Conservation (phyloP, 2,113 vertebrate genomes). For the Formicarius rufipectus region DNA sequence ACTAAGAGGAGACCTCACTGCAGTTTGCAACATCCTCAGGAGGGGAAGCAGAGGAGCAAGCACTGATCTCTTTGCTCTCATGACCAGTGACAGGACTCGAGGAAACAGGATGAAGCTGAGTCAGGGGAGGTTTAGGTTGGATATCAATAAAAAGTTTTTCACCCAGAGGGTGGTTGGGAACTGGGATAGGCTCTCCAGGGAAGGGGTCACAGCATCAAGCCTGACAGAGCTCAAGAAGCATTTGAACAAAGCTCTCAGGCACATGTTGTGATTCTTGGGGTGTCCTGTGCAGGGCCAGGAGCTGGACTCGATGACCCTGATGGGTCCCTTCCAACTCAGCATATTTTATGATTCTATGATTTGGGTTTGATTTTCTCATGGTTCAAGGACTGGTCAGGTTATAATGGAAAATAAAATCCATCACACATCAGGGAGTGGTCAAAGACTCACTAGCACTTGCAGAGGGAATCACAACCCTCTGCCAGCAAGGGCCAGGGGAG, state of each 20-base stretch:
- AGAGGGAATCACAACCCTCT: neutral
- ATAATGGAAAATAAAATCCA: neutral
- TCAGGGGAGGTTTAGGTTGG: neutral
- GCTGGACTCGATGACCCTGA: neutral
- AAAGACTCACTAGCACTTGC: neutral
- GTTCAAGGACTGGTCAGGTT: neutral
- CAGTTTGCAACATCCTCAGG: neutral
- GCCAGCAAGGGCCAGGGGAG: neutral
- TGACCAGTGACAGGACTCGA: accelerated
- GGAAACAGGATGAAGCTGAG: neutral
- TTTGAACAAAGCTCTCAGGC: neutral
- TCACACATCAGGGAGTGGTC: neutral
- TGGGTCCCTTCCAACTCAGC: neutral
- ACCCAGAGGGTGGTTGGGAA: neutral
- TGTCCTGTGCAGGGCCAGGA: neutral
- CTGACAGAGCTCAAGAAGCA: neutral
- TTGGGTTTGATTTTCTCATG: neutral
- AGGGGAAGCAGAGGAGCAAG: neutral
- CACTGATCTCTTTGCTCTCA: neutral
- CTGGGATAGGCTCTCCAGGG: neutral
- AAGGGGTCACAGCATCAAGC: neutral
- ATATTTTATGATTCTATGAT: neutral
- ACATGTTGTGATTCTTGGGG: neutral
- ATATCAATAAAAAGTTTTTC: neutral
- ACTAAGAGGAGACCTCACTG: neutral